Evolutionary conservation across 1,140 invertebrate species (phyloP), one percentile per base, ranked within the genome.

Genomic region (Piezodorus guildinii): DNA sequence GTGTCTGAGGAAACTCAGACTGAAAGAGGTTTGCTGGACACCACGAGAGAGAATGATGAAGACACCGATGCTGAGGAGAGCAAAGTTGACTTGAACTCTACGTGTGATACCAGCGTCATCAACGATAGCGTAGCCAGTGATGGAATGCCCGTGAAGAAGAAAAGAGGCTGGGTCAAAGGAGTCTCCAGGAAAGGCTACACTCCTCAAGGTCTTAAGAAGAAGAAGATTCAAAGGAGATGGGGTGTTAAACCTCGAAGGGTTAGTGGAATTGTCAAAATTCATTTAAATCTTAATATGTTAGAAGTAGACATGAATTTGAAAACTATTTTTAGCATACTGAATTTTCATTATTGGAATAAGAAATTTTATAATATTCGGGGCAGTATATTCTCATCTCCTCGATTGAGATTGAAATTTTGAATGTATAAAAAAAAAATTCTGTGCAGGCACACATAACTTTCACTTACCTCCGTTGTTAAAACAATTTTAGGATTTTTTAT

Each of bases 101-200:
- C n/a, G 10, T 17, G n/a, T 49, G 46, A n/a, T 4, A 9, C 21
- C 9, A 49, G n/a, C 8, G 10, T n/a, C 8, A n/a, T 49, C 8
- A 21, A 49, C 17, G 46, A 49, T 10, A 49, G 46, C 12, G n/a
- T n/a, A 3, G n/a, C 10, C 8, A 49, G 46, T 49, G 34, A 39
- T n/a, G 12, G 45, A 3, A 12, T n/a, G 2, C 46, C 46, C 46
- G 19, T 49, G n/a, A 56, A 34, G 45, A 64, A 60, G 39, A 64
- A 64, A 21, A 64, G 54, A 60, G 63, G 63, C 8, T 64, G 63
- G 63, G 39, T 64, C 3, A 64, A 64, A 60, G 63, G 63, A 14
- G 54, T 64, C 1, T 44, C 63, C 9, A 12, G 63, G 19, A 64
- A 64, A 39, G 27, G 27, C 17, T 64, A 64, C 46, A 59, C 54